phyloP scores from a whole-genome alignment of 2,113 vertebrate species.

The Phodopus roborovskii region DNA sequence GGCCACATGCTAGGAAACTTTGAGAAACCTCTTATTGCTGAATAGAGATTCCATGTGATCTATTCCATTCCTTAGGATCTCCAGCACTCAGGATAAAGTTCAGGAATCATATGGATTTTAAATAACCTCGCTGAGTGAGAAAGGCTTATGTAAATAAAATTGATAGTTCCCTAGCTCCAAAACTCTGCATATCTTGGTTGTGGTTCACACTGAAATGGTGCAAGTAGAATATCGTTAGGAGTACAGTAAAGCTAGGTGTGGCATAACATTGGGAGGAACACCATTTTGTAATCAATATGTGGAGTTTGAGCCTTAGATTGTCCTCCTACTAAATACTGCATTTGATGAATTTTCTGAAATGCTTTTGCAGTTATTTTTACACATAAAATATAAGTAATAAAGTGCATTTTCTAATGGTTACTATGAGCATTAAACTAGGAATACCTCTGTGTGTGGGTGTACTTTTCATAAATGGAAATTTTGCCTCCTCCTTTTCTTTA shows the following conservation, averaged over 20 bases:
- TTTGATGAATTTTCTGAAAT: neutral
- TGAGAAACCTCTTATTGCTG: neutral
- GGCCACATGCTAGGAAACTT: neutral
- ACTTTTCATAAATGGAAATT: neutral
- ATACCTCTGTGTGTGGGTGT: too few species aligned
- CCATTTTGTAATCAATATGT: constrained; percentile 1
- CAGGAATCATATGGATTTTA: neutral
- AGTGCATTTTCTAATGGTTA: neutral
- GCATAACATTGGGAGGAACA: neutral
- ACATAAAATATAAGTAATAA: neutral
- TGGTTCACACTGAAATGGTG: neutral
- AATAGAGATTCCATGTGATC: neutral
- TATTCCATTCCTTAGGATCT: neutral
- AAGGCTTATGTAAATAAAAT: neutral
- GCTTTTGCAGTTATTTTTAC: neutral
- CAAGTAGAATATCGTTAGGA: neutral
- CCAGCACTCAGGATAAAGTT: neutral
- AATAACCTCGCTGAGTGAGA: constrained; percentile 8
- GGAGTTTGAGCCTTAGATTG: neutral
- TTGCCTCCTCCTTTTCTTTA: neutral
- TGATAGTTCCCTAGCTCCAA: neutral
- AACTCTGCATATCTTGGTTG: neutral
- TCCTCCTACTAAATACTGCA: neutral
- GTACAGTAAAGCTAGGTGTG: neutral
- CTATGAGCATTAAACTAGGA: neutral